Percentiles rank a stretch among this genome's conserved stretches.
phyloP scores from a whole-genome alignment of 1,140 invertebrate genomes.

The Parasteatoda tepidariorum region DNA sequence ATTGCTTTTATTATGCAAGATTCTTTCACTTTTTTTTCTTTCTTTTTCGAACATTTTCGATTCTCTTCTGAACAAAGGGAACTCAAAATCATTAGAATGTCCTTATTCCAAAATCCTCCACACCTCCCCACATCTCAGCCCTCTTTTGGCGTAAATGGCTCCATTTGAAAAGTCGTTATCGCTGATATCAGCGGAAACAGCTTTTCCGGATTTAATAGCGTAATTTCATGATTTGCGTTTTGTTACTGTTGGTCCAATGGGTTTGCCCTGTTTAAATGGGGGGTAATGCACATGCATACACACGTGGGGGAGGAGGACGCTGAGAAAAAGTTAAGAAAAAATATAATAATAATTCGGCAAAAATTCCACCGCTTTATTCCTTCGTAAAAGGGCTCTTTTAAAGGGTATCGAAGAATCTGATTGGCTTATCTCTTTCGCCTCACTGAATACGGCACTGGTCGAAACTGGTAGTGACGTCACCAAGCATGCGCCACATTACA shows the following conservation, averaged over 20 bases:
- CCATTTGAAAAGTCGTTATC: slow-evolving; percentile 60
- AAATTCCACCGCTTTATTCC: slow-evolving; percentile 52
- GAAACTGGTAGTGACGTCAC: slow-evolving; percentile 55
- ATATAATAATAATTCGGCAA: slow-evolving; percentile 48
- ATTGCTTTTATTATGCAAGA: slow-evolving; percentile 53
- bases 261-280: slow-evolving; percentile 56
- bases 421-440: slow-evolving; percentile 58
- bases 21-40: slow-evolving; percentile 1
- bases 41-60: neutral
- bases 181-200: slow-evolving; percentile 48
- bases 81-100: slow-evolving; percentile 60
- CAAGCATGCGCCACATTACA: slow-evolving; percentile 47
- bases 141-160: slow-evolving; percentile 42
- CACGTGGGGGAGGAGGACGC: neutral
- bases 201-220: slow-evolving; percentile 57
- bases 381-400: slow-evolving; percentile 36
- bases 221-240: slow-evolving; percentile 59
- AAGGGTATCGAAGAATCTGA: slow-evolving; percentile 53
- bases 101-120: slow-evolving; percentile 30
- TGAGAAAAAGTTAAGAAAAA: slow-evolving; percentile 13
- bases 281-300: slow-evolving; percentile 11
- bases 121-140: neutral
- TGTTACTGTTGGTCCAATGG: slow-evolving; percentile 56
- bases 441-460: slow-evolving; percentile 53
- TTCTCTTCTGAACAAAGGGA: slow-evolving; percentile 40